Percentiles rank a stretch among this genome's conserved stretches.
These are phyloP conservation scores for Sarcoramphus papa DNA, from an alignment of 2,797 vertebrate genomes.

Conservation along the genomic window DNA sequence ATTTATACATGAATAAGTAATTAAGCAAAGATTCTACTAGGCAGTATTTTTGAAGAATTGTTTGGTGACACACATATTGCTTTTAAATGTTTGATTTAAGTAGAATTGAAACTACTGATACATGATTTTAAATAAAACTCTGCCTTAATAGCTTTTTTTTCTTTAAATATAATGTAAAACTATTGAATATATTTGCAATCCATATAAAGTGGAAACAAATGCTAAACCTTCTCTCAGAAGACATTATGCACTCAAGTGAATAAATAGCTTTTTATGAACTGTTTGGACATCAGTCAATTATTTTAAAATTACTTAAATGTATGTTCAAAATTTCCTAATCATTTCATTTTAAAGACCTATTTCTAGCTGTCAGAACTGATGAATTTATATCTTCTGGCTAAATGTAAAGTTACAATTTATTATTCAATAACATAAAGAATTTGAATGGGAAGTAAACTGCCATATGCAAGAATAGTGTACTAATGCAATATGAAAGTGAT, in stretches of 20 bases:
- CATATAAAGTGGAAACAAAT: neutral
- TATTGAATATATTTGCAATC: neutral
- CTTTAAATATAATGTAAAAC: neutral
- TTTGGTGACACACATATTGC: neutral
- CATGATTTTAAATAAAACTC: neutral
- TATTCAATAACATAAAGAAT: neutral
- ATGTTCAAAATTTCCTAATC: neutral
- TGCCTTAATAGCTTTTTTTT: neutral
- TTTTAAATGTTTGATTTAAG: neutral
- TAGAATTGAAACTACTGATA: neutral
- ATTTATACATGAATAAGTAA: neutral
- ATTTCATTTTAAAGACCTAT: neutral
- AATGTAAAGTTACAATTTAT: neutral
- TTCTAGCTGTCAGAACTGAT: neutral
- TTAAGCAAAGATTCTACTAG: neutral
- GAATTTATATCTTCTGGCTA: neutral
- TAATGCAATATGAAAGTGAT: neutral
- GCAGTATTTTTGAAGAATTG: neutral
- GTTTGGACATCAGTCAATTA: neutral
- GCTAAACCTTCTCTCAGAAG: neutral
- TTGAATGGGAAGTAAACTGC: neutral
- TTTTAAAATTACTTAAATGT: neutral
- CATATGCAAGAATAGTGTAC: neutral
- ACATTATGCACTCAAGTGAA: neutral
- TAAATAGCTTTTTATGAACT: neutral